phyloP scores from a whole-genome alignment of 53 echinoderm and acorn worm species.

The Luidia sarsii region DNA sequence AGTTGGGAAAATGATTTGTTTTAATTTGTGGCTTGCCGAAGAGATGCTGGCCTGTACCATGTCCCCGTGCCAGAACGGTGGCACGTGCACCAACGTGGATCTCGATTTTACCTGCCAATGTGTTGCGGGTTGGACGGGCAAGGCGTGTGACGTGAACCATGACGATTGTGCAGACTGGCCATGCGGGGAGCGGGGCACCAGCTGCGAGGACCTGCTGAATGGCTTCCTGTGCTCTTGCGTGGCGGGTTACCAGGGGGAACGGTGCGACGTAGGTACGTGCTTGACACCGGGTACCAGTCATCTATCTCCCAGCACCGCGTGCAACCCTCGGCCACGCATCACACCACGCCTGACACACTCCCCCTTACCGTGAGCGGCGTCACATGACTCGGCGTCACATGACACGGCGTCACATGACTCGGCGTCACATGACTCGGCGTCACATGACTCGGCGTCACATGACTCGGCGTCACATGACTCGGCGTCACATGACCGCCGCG shows the following conservation, averaged over 20 bases:
- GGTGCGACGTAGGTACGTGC: conserved; percentile 37
- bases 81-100: conserved; percentile 20
- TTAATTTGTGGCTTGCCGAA: neutral
- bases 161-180: conserved; percentile 5
- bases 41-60: conserved; percentile 18
- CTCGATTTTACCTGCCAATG: conserved; percentile 26
- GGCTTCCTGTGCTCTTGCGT: conserved; percentile 6
- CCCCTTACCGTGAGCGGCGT: no score
- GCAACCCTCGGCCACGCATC: no score
- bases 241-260: neutral
- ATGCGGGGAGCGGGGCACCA: conserved; percentile 5
- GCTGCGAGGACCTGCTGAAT: neutral
- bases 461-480: no score
- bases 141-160: conserved; percentile 9
- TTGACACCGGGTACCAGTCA: conserved; percentile 6
- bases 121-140: conserved; percentile 25
- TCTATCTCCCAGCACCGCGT: no score
- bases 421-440: no score
- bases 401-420: no score
- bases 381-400: no score
- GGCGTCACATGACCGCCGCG: no score
- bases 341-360: no score
- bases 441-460: no score
- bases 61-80: conserved; percentile 20
- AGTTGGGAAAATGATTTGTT: no score